Evolutionary conservation across 2,888 invertebrate genomes (phyloP).

Genomic region (Sphaerophoria taeniata): DNA sequence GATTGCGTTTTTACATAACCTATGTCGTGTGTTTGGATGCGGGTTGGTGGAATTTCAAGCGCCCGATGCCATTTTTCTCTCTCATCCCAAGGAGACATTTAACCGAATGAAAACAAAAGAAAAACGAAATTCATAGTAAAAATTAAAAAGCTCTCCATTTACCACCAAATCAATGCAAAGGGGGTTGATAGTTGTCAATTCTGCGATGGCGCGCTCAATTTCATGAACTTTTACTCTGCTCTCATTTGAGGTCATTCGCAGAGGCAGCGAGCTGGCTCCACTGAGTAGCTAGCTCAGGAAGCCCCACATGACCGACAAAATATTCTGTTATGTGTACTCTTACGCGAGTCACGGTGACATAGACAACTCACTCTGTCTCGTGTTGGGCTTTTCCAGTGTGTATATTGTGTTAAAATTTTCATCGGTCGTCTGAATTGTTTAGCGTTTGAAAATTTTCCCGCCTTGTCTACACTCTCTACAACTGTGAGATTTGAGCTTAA

Average conservation of each 20-base stretch:
- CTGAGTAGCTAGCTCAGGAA: constrained; percentile 5
- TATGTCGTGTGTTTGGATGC: neutral
- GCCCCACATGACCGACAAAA: neutral
- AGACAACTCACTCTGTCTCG: neutral
- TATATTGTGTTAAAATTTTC: neutral
- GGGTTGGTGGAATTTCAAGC: neutral
- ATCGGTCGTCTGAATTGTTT: neutral
- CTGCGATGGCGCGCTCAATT: constrained; percentile 41
- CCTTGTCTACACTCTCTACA: neutral
- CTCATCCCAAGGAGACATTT: constrained; percentile 32
- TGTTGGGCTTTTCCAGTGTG: constrained; percentile 35
- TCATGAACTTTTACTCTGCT: constrained; percentile 42
- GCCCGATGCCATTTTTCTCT: neutral
- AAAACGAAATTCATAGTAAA: constrained; percentile 39
- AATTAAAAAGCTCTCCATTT: constrained; percentile 25
- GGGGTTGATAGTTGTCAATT: constrained; percentile 20
- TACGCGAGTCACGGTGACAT: neutral
- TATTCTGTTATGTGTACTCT: neutral
- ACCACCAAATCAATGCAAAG: constrained; percentile 46
- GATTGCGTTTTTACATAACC: constrained; percentile 1
- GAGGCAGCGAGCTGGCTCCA: constrained; percentile 1
- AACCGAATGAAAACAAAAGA: constrained; percentile 34
- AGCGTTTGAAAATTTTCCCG: constrained; percentile 39
- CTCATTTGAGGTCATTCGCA: constrained; percentile 33
- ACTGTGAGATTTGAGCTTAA: neutral